Percentiles rank a stretch among this genome's conserved stretches.
These are phyloP conservation scores for Oreohelix idahoensis DNA, from an alignment of 1,140 invertebrate species.

Conservation along the genomic window DNA sequence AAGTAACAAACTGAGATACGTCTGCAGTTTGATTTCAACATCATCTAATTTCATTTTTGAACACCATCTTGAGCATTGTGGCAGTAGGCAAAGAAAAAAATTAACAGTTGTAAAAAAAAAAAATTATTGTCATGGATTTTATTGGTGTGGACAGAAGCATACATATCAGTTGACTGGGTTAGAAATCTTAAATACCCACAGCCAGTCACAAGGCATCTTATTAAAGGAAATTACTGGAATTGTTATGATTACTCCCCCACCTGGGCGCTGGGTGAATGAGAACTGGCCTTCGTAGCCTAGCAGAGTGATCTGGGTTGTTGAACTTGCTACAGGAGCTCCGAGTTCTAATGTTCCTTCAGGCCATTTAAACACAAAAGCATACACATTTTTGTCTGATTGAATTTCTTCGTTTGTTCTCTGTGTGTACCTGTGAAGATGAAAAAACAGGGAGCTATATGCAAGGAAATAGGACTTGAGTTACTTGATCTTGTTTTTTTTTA, in stretches of 20 bases:
- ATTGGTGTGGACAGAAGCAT: too few species aligned
- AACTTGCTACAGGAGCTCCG: constrained; percentile 48
- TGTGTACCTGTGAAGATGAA: constrained; percentile 36
- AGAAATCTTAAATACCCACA: constrained; percentile 56
- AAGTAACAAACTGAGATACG: too few species aligned
- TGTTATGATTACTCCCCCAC: constrained; percentile 47
- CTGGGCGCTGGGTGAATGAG: constrained; percentile 23
- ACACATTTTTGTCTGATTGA: constrained; percentile 18
- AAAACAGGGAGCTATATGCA: too few species aligned
- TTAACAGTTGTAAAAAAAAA: too few species aligned
- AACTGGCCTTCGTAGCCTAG: constrained; percentile 55
- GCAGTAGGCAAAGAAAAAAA: too few species aligned
- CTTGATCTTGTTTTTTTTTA: too few species aligned
- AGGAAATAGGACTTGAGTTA: too few species aligned
- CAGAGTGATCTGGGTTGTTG: constrained; percentile 52
- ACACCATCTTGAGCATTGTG: too few species aligned
- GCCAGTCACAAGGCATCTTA: constrained; percentile 60
- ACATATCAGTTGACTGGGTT: constrained; percentile 19
- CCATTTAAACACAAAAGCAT: constrained; percentile 54
- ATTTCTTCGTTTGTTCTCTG: background rate
- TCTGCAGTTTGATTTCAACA: too few species aligned
- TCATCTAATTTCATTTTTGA: too few species aligned
- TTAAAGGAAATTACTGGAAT: constrained; percentile 54
- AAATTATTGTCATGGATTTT: too few species aligned
- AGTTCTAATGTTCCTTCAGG: constrained; percentile 47